phyloP scores from a whole-genome alignment of 1,140 invertebrate genomes.

The Drosophila orena region DNA sequence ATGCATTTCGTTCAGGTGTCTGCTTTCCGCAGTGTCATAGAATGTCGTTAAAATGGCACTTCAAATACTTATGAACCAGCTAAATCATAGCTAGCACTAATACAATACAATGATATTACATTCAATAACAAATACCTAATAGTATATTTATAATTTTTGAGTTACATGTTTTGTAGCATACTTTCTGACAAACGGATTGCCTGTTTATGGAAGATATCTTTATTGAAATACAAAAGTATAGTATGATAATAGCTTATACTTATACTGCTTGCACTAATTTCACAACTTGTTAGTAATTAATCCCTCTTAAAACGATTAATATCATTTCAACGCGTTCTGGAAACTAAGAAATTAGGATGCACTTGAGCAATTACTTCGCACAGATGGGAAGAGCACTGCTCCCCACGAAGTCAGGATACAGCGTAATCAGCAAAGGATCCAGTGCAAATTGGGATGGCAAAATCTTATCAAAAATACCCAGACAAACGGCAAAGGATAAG shows the following conservation, averaged over 20 bases:
- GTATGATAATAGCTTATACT: no score
- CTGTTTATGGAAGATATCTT: no score
- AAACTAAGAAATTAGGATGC: conserved; percentile 1
- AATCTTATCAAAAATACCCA: conserved; percentile 55
- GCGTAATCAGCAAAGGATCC: conserved; percentile 11
- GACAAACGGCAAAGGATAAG: conserved; percentile 31
- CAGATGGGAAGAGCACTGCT: conserved; percentile 3
- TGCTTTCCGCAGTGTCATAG: conserved; percentile 6
- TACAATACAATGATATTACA: no score
- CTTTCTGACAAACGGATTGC: neutral
- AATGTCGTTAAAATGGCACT: neutral
- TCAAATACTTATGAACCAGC: no score
- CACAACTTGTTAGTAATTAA: no score
- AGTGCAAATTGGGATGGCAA: conserved; percentile 2
- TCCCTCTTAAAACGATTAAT: neutral
- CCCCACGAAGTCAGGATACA: conserved; percentile 11
- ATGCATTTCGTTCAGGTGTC: conserved; percentile 5
- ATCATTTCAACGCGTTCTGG: neutral
- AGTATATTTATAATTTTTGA: no score
- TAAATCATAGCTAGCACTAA: no score
- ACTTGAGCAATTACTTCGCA: neutral
- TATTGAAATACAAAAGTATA: no score
- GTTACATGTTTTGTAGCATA: conserved; percentile 2
- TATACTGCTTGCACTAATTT: no score
- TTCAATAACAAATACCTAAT: no score